phyloP scores from a whole-genome alignment of 2,797 vertebrate genomes.

The Myotis findleyi region DNA sequence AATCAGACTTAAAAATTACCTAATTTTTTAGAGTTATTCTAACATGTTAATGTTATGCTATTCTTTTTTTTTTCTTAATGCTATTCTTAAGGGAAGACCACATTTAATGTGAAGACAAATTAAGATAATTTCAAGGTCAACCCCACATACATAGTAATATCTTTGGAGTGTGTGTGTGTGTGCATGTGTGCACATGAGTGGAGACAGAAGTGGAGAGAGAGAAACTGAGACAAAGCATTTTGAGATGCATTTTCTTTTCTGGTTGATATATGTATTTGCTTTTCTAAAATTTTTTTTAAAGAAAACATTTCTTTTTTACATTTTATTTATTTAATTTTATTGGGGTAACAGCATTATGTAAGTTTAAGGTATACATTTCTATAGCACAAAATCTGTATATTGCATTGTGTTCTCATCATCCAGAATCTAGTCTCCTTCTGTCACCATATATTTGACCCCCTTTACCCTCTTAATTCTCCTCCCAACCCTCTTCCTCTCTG shows the following conservation, averaged over 20 bases:
- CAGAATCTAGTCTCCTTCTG: not conserved
- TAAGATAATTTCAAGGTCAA: conserved; percentile 46
- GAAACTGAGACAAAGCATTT: not conserved
- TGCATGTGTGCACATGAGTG: rapidly evolving
- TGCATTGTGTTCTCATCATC: not conserved
- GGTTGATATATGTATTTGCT: not conserved
- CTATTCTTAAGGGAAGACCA: not conserved
- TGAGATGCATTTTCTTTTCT: conserved; percentile 17
- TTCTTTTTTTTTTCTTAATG: not conserved
- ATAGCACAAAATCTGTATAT: not conserved
- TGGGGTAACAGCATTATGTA: not conserved
- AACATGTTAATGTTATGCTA: not conserved
- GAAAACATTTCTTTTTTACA: not conserved
- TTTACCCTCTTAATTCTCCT: not conserved
- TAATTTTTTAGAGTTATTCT: conserved; percentile 17
- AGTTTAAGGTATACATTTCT: not conserved
- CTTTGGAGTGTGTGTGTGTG: not conserved
- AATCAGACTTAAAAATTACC: not conserved
- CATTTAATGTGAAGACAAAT: conserved; percentile 51
- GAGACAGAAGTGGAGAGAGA: not conserved
- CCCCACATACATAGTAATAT: not conserved
- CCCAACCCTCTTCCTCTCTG: not conserved
- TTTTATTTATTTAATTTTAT: not conserved
- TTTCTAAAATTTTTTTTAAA: not conserved
- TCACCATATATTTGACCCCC: not conserved